Conservation (phyloP, 2,113 vertebrate genomes). For the Indicator maculatus region DNA sequence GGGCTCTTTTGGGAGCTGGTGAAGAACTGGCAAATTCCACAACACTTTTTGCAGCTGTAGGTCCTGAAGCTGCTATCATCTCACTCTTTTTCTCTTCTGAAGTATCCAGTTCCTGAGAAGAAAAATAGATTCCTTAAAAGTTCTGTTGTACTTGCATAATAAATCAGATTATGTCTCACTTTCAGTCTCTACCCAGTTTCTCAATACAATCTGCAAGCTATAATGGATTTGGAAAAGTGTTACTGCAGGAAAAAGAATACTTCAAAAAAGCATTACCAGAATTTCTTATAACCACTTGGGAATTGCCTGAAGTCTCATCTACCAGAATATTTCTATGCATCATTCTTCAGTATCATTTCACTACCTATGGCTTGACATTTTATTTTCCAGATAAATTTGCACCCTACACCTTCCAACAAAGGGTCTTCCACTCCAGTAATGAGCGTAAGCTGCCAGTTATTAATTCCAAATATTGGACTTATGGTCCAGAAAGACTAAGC, state of each 20-base stretch:
- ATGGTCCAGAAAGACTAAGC: not conserved
- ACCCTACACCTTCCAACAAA: not conserved
- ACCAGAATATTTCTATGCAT: not conserved
- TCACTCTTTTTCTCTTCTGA: slow-evolving; percentile 75
- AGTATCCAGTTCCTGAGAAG: slow-evolving; percentile 67
- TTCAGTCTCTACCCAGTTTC: not conserved
- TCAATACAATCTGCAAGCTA: not conserved
- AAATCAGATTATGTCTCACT: not conserved
- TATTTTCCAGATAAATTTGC: not conserved
- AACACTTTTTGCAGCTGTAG: slow-evolving; percentile 66
- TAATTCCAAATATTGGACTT: not conserved
- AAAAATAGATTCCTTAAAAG: not conserved
- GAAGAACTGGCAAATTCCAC: slow-evolving; percentile 72
- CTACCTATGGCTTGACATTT: not conserved
- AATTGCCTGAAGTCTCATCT: not conserved
- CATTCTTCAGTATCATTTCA: not conserved
- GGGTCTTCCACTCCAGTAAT: not conserved
- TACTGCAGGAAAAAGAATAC: not conserved
- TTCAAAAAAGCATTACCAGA: not conserved
- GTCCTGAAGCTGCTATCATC: slow-evolving; percentile 50
- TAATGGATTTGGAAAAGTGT: not conserved
- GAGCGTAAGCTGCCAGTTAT: not conserved
- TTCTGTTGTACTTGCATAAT: not conserved
- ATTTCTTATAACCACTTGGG: not conserved
- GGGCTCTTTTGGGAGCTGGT: slow-evolving; percentile 76